These are phyloP conservation scores for Notarius quadriscutis DNA, from an alignment of 2,113 vertebrate genomes.

Conservation along the genomic window DNA sequence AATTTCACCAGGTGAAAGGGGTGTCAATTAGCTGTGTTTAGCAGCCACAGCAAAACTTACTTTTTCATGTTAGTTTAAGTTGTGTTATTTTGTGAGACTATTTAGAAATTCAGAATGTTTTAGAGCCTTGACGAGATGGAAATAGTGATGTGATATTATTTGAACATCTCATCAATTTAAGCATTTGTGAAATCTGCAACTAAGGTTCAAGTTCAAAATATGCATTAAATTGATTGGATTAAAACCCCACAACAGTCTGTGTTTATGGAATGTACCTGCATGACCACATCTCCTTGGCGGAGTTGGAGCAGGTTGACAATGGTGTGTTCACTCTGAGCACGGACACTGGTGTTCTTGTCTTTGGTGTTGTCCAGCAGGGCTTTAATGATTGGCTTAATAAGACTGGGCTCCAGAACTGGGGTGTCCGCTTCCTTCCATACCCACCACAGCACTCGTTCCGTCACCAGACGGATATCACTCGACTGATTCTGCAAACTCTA, in stretches of 20 bases:
- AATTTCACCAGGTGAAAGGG: background rate
- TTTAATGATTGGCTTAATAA: constrained; percentile 91
- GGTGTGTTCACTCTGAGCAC: constrained; percentile 93
- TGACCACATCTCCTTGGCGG: constrained; percentile 81
- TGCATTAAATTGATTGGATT: background rate
- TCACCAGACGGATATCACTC: constrained; percentile 91
- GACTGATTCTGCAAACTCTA: constrained; percentile 97
- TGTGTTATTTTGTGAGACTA: background rate
- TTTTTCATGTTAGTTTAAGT: background rate
- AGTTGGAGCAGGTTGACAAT: constrained; percentile 90
- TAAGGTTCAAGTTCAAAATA: background rate
- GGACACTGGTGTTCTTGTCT: constrained; percentile 95
- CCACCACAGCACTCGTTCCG: constrained; percentile 97
- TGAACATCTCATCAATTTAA: background rate
- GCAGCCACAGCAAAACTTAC: background rate
- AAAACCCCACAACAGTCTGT: background rate
- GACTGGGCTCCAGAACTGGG: constrained; percentile 79
- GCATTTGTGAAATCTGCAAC: background rate
- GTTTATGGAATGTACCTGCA: constrained; percentile 78
- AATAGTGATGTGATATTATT: background rate
- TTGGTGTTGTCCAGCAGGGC: constrained; percentile 96
- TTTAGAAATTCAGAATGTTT: background rate
- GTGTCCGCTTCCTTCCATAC: constrained; percentile 80
- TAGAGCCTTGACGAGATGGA: background rate
- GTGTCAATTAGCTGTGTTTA: background rate